These are phyloP conservation scores for Rattus rattus DNA, from an alignment of 2,113 vertebrate species.

Conservation along the genomic window DNA sequence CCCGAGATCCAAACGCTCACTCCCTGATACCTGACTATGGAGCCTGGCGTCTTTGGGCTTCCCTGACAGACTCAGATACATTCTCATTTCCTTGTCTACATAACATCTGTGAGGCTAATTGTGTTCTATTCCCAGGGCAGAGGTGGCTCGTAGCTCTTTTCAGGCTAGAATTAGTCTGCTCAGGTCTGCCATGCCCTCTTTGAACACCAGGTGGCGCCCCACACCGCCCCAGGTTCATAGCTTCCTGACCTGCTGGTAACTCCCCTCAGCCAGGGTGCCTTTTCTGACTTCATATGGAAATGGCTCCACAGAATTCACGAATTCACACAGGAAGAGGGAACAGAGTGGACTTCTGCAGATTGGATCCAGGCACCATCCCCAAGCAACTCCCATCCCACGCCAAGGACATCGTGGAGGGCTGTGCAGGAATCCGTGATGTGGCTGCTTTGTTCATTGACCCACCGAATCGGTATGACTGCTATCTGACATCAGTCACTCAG, in stretches of 20 bases:
- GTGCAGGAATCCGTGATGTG: neutral
- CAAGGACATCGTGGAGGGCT: neutral
- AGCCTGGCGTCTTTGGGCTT: rapidly evolving
- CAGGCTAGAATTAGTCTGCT: rapidly evolving
- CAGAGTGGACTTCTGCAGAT: neutral
- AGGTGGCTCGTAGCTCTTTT: neutral
- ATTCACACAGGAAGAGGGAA: neutral
- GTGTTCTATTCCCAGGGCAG: neutral
- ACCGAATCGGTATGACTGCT: neutral
- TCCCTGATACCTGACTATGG: neutral
- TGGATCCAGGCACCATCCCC: neutral
- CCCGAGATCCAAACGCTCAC: neutral
- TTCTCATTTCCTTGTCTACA: neutral
- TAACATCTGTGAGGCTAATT: neutral
- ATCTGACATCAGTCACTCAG: neutral
- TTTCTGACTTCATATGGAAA: neutral
- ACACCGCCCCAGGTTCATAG: neutral
- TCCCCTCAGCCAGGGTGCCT: neutral
- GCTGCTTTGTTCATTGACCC: neutral
- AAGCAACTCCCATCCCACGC: rapidly evolving
- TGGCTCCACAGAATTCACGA: neutral
- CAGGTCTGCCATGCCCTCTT: neutral
- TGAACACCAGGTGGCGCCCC: constrained; percentile 63
- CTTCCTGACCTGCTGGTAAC: too few species aligned
- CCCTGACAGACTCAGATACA: neutral